These are phyloP conservation scores for Microplitis demolitor DNA, from an alignment of 1,140 invertebrate species.

Conservation along the genomic window DNA sequence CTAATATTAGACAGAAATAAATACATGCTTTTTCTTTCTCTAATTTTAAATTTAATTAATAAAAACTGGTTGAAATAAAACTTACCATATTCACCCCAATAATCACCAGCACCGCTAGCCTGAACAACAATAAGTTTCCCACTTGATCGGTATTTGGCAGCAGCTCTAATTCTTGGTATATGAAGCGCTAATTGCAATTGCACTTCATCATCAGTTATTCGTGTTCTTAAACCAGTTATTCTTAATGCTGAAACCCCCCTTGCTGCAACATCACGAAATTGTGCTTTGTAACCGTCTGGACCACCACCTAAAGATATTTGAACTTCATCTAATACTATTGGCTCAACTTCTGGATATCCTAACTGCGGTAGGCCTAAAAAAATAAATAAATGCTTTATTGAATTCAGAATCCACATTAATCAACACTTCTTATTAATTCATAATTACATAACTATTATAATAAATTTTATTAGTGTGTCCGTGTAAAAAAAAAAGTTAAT, in stretches of 20 bases:
- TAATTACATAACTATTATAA: too few species aligned
- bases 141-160: constrained; percentile 76
- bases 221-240: constrained; percentile 72
- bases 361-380: constrained; percentile 51
- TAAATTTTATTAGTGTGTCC: too few species aligned
- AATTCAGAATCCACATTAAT: too few species aligned
- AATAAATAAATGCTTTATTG: neutral
- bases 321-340: constrained; percentile 78
- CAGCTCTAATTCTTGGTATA: constrained; percentile 77
- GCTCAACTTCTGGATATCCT: constrained; percentile 67
- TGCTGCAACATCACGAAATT: constrained; percentile 78
- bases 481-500: too few species aligned
- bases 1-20: neutral
- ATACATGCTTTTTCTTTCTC: neutral
- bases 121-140: constrained; percentile 78
- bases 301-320: constrained; percentile 77
- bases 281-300: constrained; percentile 77
- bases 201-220: constrained; percentile 65
- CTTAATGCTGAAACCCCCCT: constrained; percentile 78
- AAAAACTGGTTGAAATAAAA: constrained; percentile 27
- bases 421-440: too few species aligned
- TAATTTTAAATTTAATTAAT: neutral
- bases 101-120: constrained; percentile 80
- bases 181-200: constrained; percentile 79
- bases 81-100: constrained; percentile 85